Evolutionary conservation across 2,113 vertebrate genomes (phyloP).

Genomic region (Notechis scutatus): DNA sequence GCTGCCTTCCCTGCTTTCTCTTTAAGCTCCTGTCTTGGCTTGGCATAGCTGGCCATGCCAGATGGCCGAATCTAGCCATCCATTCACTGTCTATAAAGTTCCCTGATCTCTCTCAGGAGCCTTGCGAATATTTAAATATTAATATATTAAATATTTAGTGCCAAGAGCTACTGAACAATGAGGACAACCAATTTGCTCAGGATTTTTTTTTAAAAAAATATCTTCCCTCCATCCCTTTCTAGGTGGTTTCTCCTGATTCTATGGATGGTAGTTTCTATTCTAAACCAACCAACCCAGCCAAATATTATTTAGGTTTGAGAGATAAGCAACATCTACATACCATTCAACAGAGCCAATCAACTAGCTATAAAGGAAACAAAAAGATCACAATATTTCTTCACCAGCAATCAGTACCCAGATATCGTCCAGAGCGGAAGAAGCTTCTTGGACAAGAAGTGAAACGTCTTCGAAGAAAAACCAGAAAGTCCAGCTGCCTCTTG

Average conservation of each 20-base stretch:
- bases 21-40: not conserved
- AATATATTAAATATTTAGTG: no score
- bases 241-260: not conserved
- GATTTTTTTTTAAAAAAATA: not conserved
- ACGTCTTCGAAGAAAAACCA: no score
- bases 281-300: not conserved
- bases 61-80: not conserved
- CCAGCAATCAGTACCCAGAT: not conserved
- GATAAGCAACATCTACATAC: not conserved
- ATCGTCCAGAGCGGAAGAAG: not conserved
- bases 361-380: not conserved
- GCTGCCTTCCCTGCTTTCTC: not conserved
- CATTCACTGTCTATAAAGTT: not conserved
- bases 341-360: not conserved
- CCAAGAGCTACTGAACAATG: not conserved
- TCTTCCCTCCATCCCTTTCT: not conserved
- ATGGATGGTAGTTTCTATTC: not conserved
- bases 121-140: not conserved
- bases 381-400: not conserved
- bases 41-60: not conserved
- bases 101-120: not conserved
- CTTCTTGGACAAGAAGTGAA: no score
- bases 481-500: no score
- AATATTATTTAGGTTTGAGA: not conserved
- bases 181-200: not conserved